A percentile compares a stretch with the other conserved stretches of the same genome.
Conservation (phyloP, 2,113 vertebrate genomes). For the Chloropsis hardwickii region DNA sequence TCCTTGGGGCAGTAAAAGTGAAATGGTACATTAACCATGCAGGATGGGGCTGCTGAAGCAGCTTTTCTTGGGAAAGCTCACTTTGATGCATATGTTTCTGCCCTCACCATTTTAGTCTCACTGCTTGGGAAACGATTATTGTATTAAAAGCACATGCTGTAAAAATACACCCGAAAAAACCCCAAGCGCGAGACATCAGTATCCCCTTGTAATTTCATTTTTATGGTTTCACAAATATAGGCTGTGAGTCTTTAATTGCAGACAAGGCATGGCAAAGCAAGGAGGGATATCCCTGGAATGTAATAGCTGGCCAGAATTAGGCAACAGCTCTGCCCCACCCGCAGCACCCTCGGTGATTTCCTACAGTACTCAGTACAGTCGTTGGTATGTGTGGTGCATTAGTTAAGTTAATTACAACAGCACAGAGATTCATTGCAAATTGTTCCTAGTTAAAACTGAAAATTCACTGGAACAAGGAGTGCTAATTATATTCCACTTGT, state of each 20-base stretch:
- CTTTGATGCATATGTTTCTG: background rate
- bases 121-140: background rate
- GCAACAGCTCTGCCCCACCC: constrained; percentile 53
- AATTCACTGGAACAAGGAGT: constrained; percentile 81
- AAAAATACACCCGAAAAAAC: background rate
- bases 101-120: background rate
- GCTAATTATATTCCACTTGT: constrained; percentile 73
- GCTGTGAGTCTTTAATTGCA: background rate
- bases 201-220: background rate
- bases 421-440: constrained; percentile 63
- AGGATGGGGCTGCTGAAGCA: background rate
- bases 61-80: background rate
- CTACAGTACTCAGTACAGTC: constrained; percentile 48
- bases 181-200: background rate
- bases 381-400: constrained; percentile 30
- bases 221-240: background rate
- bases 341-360: constrained; percentile 59
- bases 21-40: background rate
- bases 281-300: constrained; percentile 16
- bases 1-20: background rate
- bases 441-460: constrained; percentile 74
- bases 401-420: constrained; percentile 66
- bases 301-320: constrained; percentile 28
- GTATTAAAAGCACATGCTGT: background rate
- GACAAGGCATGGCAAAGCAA: background rate